Evolutionary conservation across 2,888 invertebrate genomes (phyloP).

Genomic region (Auanema sp.): DNA sequence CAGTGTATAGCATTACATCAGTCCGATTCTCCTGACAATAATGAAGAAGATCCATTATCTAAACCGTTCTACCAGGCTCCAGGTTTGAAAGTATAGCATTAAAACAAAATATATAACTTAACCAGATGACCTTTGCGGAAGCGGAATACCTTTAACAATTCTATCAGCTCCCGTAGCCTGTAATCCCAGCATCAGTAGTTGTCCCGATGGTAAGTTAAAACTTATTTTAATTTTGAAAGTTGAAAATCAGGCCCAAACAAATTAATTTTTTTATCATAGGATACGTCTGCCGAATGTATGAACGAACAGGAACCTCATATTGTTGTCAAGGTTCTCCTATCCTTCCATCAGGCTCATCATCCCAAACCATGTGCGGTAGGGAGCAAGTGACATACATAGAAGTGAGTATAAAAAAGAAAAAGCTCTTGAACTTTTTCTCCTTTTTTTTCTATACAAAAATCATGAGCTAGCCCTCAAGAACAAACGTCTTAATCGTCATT

Average conservation of each 20-base stretch:
- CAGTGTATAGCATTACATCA: slow-evolving; percentile 48
- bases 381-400: slow-evolving; percentile 61
- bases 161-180: slow-evolving; percentile 61
- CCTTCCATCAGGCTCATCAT: slow-evolving; percentile 23
- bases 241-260: not conserved
- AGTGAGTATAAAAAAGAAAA: slow-evolving; percentile 17
- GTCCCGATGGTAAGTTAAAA: slow-evolving; percentile 55
- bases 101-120: not conserved
- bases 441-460: too few relatives aligned
- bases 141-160: slow-evolving; percentile 59
- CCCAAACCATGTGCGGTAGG: slow-evolving; percentile 46
- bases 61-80: slow-evolving; percentile 62
- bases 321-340: slow-evolving; percentile 53
- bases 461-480: too few relatives aligned
- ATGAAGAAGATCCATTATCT: slow-evolving; percentile 47
- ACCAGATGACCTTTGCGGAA: slow-evolving; percentile 60
- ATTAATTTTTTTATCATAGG: slow-evolving; percentile 35
- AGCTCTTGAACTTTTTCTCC: too few relatives aligned
- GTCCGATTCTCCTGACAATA: slow-evolving; percentile 27
- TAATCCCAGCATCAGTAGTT: slow-evolving; percentile 61
- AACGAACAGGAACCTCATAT: slow-evolving; percentile 60
- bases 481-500: too few relatives aligned
- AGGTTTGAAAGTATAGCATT: slow-evolving; percentile 25
- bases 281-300: slow-evolving; percentile 59
- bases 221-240: slow-evolving; percentile 14